Base-by-base conservation (phyloP, 2,113 vertebrate genomes). In the Philantomba maxwellii region DNA sequence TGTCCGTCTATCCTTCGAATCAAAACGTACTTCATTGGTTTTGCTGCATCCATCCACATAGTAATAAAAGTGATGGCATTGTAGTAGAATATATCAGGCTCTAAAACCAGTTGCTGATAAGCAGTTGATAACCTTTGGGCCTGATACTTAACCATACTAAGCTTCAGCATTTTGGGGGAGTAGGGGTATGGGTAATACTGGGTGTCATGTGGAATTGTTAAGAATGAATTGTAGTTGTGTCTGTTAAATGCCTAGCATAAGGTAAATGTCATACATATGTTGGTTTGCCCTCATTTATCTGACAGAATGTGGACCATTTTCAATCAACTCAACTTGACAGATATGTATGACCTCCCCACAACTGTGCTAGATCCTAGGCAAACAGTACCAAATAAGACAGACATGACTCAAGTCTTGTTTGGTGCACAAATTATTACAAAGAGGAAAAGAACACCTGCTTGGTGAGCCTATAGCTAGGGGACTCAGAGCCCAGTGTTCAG, bases 191-290 rank as follows among this genome's bases (percentile, higher is more conserved):
- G 6, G 6, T 90, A 85, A 9, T 62, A 17, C 8, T 81, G 66
- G 9, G 5, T 2, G n/a, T 73, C 30, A 28, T 0, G 16, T 23
- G 7, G 19, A 51, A 45, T 7, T 89, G 15, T 30, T 81, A 86
- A 64, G 15, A 7, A 81, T 49, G 23, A 30, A 62, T 66, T 81
- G 1, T 1, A 13, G 2, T 57, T 5, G 13, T 95, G 64, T 91
- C 43, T 85, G 0, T 88, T 62, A 88, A 95, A 86, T 49, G 3
- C 11, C 33, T 81, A 19, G 8, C 33, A 19, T 87, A 64, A 58
- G 6, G 3, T 51, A 86, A 51, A 1, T 10, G 39, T 11, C 36
- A 3, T 88, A 45, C 2, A 6, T 2, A 2, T 39, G 3, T 43
- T 43, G 13, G 12, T 51, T 88, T 88, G 47, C 49, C 11, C 3